Percentiles rank a stretch among this genome's conserved stretches.
Conservation (phyloP, 1,140 invertebrate species). For the Grapholita molesta region DNA sequence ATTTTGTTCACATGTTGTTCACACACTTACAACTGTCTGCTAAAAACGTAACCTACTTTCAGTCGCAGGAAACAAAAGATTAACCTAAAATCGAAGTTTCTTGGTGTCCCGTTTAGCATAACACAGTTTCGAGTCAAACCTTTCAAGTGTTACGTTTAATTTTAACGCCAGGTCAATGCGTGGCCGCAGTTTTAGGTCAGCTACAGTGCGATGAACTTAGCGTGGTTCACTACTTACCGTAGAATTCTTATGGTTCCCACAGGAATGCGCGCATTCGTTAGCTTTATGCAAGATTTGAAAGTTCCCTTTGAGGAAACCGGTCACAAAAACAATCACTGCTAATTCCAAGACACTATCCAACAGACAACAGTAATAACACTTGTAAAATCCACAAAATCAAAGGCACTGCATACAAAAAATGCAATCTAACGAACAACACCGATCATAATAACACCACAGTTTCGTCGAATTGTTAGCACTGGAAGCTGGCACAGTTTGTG, state of each 20-base stretch:
- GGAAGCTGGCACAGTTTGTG: constrained; percentile 28
- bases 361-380: constrained; percentile 57
- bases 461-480: constrained; percentile 34
- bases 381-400: constrained; percentile 70
- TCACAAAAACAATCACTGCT: constrained; percentile 76
- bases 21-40: not conserved
- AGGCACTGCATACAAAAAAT: constrained; percentile 63
- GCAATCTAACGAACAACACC: constrained; percentile 36
- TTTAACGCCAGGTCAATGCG: constrained; percentile 21
- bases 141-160: constrained; percentile 15
- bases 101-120: constrained; percentile 9
- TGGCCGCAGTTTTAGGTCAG: constrained; percentile 58
- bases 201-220: constrained; percentile 73
- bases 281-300: constrained; percentile 75
- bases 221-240: constrained; percentile 69
- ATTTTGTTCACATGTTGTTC: not conserved
- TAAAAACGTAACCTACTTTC: not conserved
- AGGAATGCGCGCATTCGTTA: constrained; percentile 75
- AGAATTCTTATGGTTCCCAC: constrained; percentile 74
- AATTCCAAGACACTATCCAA: constrained; percentile 48
- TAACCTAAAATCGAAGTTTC: constrained; percentile 12
- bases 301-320: constrained; percentile 73
- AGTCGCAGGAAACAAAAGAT: constrained; percentile 2
- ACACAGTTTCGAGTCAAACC: constrained; percentile 3
- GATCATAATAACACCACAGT: constrained; percentile 43